Evolutionary conservation across 2,888 invertebrate genomes (phyloP), one percentile per base, ranked within the genome.

Genomic region (Branchellion lobata): DNA sequence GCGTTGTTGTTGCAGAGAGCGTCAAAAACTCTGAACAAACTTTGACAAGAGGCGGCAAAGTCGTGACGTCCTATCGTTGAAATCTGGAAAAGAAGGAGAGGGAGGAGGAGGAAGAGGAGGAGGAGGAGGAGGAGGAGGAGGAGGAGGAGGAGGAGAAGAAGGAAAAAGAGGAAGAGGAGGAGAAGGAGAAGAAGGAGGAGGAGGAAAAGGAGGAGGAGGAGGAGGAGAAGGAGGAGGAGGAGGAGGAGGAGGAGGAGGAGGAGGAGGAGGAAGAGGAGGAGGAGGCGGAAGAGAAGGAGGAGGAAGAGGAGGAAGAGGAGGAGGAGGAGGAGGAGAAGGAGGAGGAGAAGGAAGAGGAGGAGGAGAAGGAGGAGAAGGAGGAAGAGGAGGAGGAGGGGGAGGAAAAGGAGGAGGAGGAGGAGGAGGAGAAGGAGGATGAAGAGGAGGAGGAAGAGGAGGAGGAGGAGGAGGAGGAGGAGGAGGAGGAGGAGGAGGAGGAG

Each of bases 401-500:
- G 21, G 21, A 51, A 51, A 21, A 51, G 51, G 21, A 51, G 21
- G 21, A 51, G 51, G 21, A 51, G 21, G 14, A 21, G 21, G 21
- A 51, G 51, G 21, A 18, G 14, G 51, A 51, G 21, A 51, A 51
- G 21, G 51, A 51, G 21, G 21, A 51, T 14, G 21, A 51, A 21
- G 21, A 51, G 21, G 51, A 51, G 51, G 14, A 21, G 14, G 21
- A 51, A 21, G 21, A 51, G 14, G 51, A 51, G 21, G 14, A 21
- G 21, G 51, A 21, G 21, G 21, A 51, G 21, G 51, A 51, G 21
- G 14, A 51, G 21, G 21, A 51, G 51, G n/a, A n/a, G n/a, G n/a
- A n/a, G n/a, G n/a, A n/a, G 18, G 97, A 96, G 87, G 95, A 98
- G 0, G 94, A 94, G n/a, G 0, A 75, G 14, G 18, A 29, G 29